phyloP scores from a whole-genome alignment of 1,140 invertebrate genomes.

The Portunus trituberculatus region DNA sequence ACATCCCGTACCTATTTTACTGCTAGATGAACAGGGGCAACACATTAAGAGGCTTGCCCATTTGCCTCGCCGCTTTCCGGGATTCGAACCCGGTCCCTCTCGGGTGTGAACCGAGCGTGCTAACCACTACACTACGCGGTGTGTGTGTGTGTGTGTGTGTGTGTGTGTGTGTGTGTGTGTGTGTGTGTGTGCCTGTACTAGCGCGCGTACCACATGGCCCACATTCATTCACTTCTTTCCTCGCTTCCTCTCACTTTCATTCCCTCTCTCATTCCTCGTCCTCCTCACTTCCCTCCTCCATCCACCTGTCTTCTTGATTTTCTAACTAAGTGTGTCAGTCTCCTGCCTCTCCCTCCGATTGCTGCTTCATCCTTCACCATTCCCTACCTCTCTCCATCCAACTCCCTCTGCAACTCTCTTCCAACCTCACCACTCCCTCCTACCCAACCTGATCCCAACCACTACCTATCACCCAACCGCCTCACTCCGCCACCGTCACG shows the following conservation, averaged over 20 bases:
- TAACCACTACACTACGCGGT: too few species aligned
- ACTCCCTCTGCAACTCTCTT: too few species aligned
- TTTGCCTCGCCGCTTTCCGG: too few species aligned
- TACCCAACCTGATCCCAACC: background rate
- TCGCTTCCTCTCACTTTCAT: background rate
- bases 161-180: constrained; percentile 48
- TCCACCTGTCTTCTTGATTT: constrained; percentile 7
- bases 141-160: constrained; percentile 47
- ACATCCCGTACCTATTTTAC: too few species aligned
- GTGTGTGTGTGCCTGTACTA: background rate
- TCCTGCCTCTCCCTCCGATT: background rate
- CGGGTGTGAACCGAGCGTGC: too few species aligned
- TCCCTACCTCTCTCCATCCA: background rate
- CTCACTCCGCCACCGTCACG: background rate
- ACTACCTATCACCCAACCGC: background rate
- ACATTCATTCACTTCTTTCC: background rate
- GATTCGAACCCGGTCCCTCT: too few species aligned
- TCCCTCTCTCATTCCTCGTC: background rate
- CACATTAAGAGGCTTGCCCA: too few species aligned
- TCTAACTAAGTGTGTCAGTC: background rate
- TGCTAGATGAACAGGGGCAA: too few species aligned
- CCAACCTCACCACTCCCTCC: background rate
- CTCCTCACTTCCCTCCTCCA: background rate
- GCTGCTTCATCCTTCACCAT: background rate
- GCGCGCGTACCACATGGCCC: background rate